phyloP scores from a whole-genome alignment of 1,140 invertebrate species.

The Micrasema minimum region DNA sequence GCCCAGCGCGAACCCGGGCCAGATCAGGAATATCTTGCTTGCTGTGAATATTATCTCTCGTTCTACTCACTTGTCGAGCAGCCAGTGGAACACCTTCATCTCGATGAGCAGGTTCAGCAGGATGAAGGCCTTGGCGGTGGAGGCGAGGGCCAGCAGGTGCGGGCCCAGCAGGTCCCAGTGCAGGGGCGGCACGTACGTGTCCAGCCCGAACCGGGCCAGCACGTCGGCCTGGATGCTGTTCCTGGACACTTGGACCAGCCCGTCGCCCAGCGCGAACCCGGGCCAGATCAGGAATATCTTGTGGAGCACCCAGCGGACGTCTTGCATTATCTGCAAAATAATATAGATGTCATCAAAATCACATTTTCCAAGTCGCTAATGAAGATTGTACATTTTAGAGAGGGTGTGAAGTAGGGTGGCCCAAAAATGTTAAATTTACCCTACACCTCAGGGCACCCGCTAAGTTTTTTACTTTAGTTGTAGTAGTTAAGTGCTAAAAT shows the following conservation, averaged over 20 bases:
- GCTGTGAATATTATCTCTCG: no score
- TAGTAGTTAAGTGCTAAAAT: no score
- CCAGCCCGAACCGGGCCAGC: constrained; percentile 72
- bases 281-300: constrained; percentile 71
- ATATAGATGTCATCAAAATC: no score
- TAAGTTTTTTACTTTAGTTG: no score
- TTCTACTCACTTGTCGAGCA: constrained; percentile 58
- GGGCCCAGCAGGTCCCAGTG: constrained; percentile 66
- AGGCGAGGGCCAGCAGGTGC: constrained; percentile 66
- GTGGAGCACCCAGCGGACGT: constrained; percentile 69
- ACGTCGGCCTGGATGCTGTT: constrained; percentile 72
- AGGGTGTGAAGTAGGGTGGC: no score
- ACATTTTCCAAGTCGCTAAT: no score
- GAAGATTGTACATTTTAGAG: no score
- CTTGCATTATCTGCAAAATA: constrained; percentile 56
- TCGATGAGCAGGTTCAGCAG: constrained; percentile 71
- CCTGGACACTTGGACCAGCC: constrained; percentile 72
- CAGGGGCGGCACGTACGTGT: constrained; percentile 73
- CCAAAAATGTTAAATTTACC: no score
- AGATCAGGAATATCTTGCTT: no score
- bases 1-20: constrained; percentile 73
- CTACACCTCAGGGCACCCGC: no score
- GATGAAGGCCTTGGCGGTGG: constrained; percentile 65
- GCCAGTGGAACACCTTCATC: constrained; percentile 61
- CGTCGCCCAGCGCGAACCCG: constrained; percentile 73